Base-by-base conservation (phyloP, 2,113 vertebrate species). In the Notechis scutatus region DNA sequence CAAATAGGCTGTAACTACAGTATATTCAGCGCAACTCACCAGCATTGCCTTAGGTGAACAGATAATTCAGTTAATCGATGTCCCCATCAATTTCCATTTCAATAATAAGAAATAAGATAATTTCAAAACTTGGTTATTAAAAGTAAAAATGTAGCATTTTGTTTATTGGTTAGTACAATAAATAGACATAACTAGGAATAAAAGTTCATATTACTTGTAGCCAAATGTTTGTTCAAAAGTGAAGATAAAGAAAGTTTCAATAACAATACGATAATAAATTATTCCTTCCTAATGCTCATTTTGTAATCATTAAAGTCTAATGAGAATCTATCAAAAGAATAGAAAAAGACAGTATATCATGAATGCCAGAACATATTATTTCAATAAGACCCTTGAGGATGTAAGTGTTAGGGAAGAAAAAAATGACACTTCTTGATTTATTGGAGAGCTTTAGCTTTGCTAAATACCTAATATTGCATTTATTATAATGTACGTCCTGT, bases 341-440 rank as follows among this genome's bases (percentile, higher is more conserved):
- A 18, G 59, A 69, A 81, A 20, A 93, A 56, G 18, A 87, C 92
- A 23, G 24, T 95, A n/a, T 0, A 24, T n/a, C 87, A 18, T 42
- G 14, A 34, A 93, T 88, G 12, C 91, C 87, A 74, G 64, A 92
- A 95, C 94, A 94, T 85, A 54, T 59, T 86, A 34, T 57, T 94
- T 34, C 56, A 90, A 34, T 45, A 81, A 95, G 85, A 85, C 91
- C 57, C 2, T 87, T 64, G 64, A 23, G 91, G 88, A n/a, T 9
- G 88, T 50, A 89, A 0, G 0, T 69, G 54, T 87, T 87, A 91
- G 26, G 89, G 81, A 94, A 93, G 69, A 87, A 23, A 95, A 95
- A 95, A 95, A 95, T 94, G 64, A 34, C 7, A n/a, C 95, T 93
- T 94, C 34, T 94, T 94, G 93, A 87, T 95, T 95, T 87, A 69